Conservation (phyloP, 2,113 vertebrate species). For the Telmatochromis sp. region DNA sequence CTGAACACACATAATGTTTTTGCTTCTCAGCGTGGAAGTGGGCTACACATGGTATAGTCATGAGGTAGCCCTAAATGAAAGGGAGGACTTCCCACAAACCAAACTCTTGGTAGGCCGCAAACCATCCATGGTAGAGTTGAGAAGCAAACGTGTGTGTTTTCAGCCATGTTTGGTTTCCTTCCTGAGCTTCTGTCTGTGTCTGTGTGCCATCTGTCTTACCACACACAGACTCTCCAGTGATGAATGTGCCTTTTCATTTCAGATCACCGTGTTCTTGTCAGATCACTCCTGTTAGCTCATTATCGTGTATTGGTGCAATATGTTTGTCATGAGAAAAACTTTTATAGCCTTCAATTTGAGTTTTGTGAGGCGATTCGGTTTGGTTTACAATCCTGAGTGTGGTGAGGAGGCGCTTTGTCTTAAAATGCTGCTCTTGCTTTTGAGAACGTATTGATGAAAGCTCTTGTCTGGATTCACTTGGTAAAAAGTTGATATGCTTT, state of each 20-base stretch:
- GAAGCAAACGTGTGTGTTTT: conserved; percentile 36
- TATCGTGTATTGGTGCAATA: neutral
- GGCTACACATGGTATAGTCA: neutral
- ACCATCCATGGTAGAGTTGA: neutral
- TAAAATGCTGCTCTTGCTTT: neutral
- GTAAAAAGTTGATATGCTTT: conserved; percentile 6
- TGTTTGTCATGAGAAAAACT: neutral
- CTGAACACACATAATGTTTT: neutral
- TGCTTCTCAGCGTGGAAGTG: neutral
- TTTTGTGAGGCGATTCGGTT: neutral
- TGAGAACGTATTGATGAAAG: neutral
- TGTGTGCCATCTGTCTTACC: conserved; percentile 44
- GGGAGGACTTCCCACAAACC: conserved; percentile 19
- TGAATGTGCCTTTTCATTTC: neutral
- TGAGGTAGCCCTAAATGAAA: neutral
- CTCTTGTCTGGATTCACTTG: neutral
- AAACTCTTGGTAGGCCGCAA: conserved; percentile 57
- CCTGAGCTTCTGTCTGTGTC: conserved; percentile 37
- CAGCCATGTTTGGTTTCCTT: conserved; percentile 45
- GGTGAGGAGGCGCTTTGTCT: neutral
- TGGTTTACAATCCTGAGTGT: neutral
- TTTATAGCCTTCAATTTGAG: neutral
- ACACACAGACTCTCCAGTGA: conserved; percentile 23
- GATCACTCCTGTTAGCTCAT: neutral
- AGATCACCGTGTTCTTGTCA: neutral